A percentile compares a stretch with the other conserved stretches of the same genome.
Conservation (phyloP, 2,797 vertebrate species). For the Champsocephalus gunnari region DNA sequence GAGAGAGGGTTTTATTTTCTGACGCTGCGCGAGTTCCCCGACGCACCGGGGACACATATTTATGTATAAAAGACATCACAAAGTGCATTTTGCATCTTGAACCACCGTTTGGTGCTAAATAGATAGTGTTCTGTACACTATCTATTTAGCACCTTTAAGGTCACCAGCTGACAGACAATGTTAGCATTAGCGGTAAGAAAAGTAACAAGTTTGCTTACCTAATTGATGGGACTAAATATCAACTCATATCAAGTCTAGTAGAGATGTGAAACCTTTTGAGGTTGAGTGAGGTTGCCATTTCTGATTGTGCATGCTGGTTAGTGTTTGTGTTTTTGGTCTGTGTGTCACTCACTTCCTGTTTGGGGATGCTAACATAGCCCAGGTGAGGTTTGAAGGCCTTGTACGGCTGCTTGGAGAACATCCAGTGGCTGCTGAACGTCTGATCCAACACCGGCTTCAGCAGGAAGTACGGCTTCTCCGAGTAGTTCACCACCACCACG, state of each 20-base stretch:
- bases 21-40: too few relatives aligned
- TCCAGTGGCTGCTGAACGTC: conserved; percentile 86
- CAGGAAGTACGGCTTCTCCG: conserved; percentile 88
- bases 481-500: conserved; percentile 89
- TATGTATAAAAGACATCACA: too few relatives aligned
- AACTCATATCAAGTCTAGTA: background rate
- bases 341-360: conserved; percentile 89
- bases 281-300: background rate
- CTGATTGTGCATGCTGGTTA: background rate
- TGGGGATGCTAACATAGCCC: conserved; percentile 93
- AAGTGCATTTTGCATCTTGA: too few relatives aligned
- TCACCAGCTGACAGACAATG: background rate
- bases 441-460: conserved; percentile 91
- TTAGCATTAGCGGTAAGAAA: conserved; percentile 5
- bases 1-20: too few relatives aligned
- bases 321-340: background rate
- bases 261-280: background rate
- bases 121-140: too few relatives aligned
- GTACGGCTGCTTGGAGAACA: conserved; percentile 86
- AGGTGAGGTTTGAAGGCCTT: conserved; percentile 88
- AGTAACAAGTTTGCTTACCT: background rate
- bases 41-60: too few relatives aligned
- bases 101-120: too few relatives aligned
- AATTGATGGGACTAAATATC: background rate
- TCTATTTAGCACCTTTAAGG: too few relatives aligned